Conservation (phyloP, 2,888 invertebrate species). For the Latrodectus hesperus region DNA sequence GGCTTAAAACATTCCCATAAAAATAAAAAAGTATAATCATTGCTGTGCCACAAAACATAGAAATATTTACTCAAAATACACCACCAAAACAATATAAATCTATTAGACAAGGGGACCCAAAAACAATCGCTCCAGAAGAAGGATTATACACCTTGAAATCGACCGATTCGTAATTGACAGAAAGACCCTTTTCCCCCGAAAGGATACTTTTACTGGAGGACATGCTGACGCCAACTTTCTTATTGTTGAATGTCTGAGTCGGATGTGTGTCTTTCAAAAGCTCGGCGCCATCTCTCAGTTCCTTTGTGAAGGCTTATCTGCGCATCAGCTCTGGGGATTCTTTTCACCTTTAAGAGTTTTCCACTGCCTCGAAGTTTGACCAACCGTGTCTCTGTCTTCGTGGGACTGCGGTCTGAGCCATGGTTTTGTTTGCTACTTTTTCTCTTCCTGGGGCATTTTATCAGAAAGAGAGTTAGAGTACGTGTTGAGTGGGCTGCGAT, state of each 20-base stretch:
- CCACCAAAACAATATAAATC: neutral
- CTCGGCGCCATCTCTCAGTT: constrained; percentile 39
- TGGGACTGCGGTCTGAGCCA: constrained; percentile 5
- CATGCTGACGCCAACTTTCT: constrained; percentile 57
- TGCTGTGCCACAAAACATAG: too few species aligned
- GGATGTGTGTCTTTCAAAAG: constrained; percentile 45
- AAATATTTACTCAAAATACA: too few species aligned
- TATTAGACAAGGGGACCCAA: neutral
- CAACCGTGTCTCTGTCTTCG: constrained; percentile 45
- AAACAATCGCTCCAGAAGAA: neutral
- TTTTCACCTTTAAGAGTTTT: constrained; percentile 56
- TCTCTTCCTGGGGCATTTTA: neutral
- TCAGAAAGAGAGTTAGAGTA: neutral
- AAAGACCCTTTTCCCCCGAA: constrained; percentile 21
- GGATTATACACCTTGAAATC: constrained; percentile 31
- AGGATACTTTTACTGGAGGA: constrained; percentile 52
- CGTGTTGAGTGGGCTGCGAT: constrained; percentile 38
- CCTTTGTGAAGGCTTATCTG: constrained; percentile 47
- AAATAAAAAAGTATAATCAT: too few species aligned
- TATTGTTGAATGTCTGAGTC: constrained; percentile 59
- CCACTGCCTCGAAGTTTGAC: constrained; percentile 30
- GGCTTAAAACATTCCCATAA: too few species aligned
- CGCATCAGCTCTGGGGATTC: constrained; percentile 50
- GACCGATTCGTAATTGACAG: constrained; percentile 49
- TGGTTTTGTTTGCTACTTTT: constrained; percentile 22